Percentiles rank a stretch among this genome's conserved stretches.
These are phyloP conservation scores for Hoplostethus mediterraneus DNA, from an alignment of 2,797 vertebrate genomes.

Conservation along the genomic window DNA sequence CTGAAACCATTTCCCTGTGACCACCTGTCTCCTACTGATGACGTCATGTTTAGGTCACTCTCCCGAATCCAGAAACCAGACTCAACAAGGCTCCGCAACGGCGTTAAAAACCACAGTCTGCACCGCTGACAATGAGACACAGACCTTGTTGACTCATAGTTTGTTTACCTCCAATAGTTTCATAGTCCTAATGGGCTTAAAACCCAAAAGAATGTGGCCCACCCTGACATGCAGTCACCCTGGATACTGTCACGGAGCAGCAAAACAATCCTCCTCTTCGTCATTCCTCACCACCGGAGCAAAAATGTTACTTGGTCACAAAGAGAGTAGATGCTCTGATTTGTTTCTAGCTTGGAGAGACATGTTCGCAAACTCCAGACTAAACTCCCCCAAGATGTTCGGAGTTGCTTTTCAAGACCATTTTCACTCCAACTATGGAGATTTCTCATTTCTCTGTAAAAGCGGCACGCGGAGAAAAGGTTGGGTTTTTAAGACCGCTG, in stretches of 20 bases:
- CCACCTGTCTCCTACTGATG: neutral
- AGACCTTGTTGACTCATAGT: conserved; percentile 42
- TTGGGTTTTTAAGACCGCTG: too few relatives aligned
- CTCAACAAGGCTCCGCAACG: conserved; percentile 20
- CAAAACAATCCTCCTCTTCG: neutral
- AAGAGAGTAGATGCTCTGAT: conserved; percentile 30
- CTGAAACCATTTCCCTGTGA: neutral
- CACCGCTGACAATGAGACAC: conserved; percentile 25
- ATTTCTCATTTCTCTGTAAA: too few relatives aligned
- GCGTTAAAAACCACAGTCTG: neutral
- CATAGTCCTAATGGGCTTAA: conserved; percentile 27
- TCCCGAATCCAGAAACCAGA: conserved; percentile 36
- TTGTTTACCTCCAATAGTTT: conserved; percentile 10
- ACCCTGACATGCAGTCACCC: neutral
- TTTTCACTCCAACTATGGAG: too few relatives aligned
- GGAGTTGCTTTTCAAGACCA: neutral
- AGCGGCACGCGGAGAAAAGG: too few relatives aligned
- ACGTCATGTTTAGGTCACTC: conserved; percentile 30
- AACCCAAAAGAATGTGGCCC: conserved; percentile 38
- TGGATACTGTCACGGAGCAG: neutral
- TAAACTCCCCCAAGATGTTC: neutral
- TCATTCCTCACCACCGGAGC: conserved; percentile 28
- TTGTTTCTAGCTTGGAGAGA: conserved; percentile 26
- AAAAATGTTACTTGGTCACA: conserved; percentile 24
- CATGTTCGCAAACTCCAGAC: conserved; percentile 25